These are phyloP conservation scores for Ceratoteleas bidentatus DNA, from an alignment of 1,140 invertebrate species.

Conservation along the genomic window DNA sequence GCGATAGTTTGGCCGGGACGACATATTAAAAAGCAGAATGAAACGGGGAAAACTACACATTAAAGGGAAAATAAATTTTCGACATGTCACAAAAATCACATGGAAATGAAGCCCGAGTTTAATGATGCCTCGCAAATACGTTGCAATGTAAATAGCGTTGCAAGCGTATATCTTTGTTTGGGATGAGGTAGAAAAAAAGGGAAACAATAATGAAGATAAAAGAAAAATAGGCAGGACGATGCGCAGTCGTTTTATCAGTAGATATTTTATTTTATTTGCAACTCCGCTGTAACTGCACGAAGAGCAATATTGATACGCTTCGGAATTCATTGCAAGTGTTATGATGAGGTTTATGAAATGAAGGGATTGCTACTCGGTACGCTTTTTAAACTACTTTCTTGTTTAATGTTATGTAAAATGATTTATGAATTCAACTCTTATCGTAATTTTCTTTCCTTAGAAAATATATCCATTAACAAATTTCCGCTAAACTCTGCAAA, in stretches of 20 bases:
- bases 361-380: no score
- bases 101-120: constrained; percentile 49
- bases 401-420: no score
- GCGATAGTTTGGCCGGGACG: constrained; percentile 48
- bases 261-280: constrained; percentile 37
- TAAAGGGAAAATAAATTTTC: constrained; percentile 53
- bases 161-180: constrained; percentile 6
- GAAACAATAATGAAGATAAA: background rate
- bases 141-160: constrained; percentile 37
- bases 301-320: constrained; percentile 31
- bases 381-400: no score
- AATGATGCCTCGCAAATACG: constrained; percentile 35
- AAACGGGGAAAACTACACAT: constrained; percentile 44
- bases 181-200: background rate
- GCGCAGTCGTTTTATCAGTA: constrained; percentile 11
- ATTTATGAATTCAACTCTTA: no score
- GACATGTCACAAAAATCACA: constrained; percentile 47
- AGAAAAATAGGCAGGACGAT: background rate
- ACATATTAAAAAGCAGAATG: constrained; percentile 59
- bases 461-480: no score
- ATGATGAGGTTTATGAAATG: constrained; percentile 13
- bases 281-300: constrained; percentile 12
- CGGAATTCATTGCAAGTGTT: constrained; percentile 34
- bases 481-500: no score
- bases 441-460: no score